Percentiles rank a stretch among this genome's conserved stretches.
These are phyloP conservation scores for Helarctos malayanus DNA, from an alignment of 2,797 vertebrate species.

Conservation along the genomic window DNA sequence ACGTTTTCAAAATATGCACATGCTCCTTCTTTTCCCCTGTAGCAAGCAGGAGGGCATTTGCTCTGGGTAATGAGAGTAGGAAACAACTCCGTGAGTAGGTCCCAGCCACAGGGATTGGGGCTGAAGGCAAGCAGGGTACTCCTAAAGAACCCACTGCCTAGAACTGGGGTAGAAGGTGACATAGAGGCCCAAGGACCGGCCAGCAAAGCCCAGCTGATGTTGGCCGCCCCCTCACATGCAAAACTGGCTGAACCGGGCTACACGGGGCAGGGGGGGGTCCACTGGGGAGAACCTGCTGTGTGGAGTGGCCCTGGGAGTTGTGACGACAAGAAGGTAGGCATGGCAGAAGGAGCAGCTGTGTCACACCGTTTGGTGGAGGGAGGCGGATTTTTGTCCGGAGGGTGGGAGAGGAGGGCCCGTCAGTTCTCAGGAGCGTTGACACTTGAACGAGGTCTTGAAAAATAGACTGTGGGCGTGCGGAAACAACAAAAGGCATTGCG, in stretches of 20 bases:
- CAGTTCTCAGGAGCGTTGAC: neutral
- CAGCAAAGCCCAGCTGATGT: neutral
- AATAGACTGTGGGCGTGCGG: neutral
- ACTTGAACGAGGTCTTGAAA: neutral
- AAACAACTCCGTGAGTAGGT: neutral
- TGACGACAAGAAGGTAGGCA: neutral
- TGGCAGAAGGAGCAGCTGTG: neutral
- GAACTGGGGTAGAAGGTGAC: neutral
- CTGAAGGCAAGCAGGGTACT: neutral
- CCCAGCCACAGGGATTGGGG: neutral
- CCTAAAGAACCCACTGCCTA: neutral
- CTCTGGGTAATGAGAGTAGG: neutral
- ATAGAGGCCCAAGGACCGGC: neutral
- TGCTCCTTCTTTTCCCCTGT: neutral
- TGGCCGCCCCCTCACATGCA: neutral
- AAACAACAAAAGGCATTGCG: neutral
- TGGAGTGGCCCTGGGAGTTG: neutral
- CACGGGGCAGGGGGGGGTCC: fast-evolving
- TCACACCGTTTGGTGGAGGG: fast-evolving
- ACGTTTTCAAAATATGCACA: neutral
- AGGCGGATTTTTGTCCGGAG: neutral
- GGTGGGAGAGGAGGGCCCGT: neutral
- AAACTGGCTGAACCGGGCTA: fast-evolving
- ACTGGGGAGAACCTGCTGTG: neutral
- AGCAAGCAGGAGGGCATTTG: neutral